These are phyloP conservation scores for Ferrisia virgata DNA, from an alignment of 2,888 invertebrate species.

Conservation along the genomic window DNA sequence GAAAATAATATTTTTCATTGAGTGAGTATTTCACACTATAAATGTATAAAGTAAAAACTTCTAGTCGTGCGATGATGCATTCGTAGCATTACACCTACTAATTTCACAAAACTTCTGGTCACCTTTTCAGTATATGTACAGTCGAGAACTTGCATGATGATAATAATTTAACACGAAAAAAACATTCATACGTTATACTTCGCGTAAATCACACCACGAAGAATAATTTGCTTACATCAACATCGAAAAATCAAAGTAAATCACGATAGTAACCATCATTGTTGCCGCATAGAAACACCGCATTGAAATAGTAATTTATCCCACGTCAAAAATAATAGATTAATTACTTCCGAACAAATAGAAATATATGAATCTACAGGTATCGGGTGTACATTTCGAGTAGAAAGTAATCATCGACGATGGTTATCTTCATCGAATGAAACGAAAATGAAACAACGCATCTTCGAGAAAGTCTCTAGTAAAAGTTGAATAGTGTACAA, in stretches of 20 bases:
- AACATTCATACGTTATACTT: neutral
- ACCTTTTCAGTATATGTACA: neutral
- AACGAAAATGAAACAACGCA: neutral
- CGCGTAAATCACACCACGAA: neutral
- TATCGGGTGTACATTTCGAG: neutral
- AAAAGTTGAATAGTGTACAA: neutral
- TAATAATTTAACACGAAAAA: neutral
- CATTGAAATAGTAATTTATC: neutral
- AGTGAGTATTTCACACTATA: no score
- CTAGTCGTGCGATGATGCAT: no score
- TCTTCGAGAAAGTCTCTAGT: neutral
- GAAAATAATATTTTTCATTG: no score
- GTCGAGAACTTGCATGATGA: no score
- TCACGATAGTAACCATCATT: neutral
- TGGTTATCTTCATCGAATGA: neutral
- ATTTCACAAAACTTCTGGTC: neutral
- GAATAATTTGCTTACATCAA: neutral
- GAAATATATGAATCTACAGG: neutral
- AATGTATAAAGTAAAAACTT: no score
- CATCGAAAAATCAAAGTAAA: neutral
- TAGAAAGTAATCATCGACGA: slow-evolving; percentile 1
- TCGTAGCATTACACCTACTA: no score
- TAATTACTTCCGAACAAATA: neutral
- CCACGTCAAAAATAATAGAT: neutral
- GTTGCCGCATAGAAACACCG: neutral